A percentile compares a stretch with the other conserved stretches of the same genome.
Conservation (phyloP, 2,888 invertebrate genomes). For the Ligdia adustata region DNA sequence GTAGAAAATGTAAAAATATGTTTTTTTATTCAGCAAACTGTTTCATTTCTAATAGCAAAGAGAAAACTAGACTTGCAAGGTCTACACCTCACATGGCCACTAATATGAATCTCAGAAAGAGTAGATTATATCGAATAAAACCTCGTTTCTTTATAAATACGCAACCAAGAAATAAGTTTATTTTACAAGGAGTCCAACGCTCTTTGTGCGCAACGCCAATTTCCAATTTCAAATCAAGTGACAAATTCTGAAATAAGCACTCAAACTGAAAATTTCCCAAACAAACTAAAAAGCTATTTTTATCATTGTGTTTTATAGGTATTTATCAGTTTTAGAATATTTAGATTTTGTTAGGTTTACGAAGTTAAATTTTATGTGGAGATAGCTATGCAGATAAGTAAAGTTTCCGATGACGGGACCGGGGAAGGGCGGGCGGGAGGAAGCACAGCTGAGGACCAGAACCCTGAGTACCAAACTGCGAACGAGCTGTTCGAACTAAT, state of each 20-base stretch:
- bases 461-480: slow-evolving; percentile 57
- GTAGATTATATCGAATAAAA: too few relatives aligned
- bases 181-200: too few relatives aligned
- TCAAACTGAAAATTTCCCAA: slow-evolving; percentile 61
- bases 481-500: slow-evolving; percentile 64
- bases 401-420: slow-evolving; percentile 48
- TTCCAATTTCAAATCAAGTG: slow-evolving; percentile 55
- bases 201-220: too few relatives aligned
- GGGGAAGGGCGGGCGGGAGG: slow-evolving; percentile 31
- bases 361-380: slow-evolving; percentile 51
- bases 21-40: too few relatives aligned
- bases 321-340: slow-evolving; percentile 41
- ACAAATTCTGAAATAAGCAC: slow-evolving; percentile 44
- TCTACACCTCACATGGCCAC: too few relatives aligned
- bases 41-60: too few relatives aligned
- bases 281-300: slow-evolving; percentile 48
- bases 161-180: too few relatives aligned
- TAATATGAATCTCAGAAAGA: too few relatives aligned
- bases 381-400: slow-evolving; percentile 63
- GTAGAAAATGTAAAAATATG: too few relatives aligned
- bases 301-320: slow-evolving; percentile 57
- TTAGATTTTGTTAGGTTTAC: slow-evolving; percentile 40
- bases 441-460: slow-evolving; percentile 28
- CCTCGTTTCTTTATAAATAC: too few relatives aligned
- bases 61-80: too few relatives aligned